Evolutionary conservation across 2,113 vertebrate species (phyloP), one percentile per base, ranked within the genome.

Genomic region (Mastomys coucha): DNA sequence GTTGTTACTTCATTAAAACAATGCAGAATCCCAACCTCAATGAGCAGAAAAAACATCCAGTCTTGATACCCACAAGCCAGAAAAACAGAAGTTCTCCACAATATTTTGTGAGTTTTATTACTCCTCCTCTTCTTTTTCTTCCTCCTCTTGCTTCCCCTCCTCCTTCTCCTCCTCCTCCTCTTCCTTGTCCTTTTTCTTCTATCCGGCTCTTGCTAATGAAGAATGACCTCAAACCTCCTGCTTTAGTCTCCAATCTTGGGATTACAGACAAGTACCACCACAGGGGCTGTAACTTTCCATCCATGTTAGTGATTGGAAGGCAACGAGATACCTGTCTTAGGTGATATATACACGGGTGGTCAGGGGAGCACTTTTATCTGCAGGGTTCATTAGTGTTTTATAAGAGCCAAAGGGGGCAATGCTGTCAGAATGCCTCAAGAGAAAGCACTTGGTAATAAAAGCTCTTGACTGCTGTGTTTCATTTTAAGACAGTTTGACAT

Each of bases 101-200:
- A 81, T 75, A 60, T 84, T 96, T 95, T 42, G 31, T 69, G 81
- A 53, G 17, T 76, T 89, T 42, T 85, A 7, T 78, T 60, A 26
- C 24, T 85, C 81, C 14, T 77, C 24, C 26, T 42, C 73, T 11
- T 73, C 72, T 4, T 73, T 7, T 2, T 42, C 69, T 5, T 60
- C 19, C 19, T 60, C 58, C 1, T 60, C 58, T 73, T 36, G 17
- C 31, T 78, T 49, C 16, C 58, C 53, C 53, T 58, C 11, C 2
- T 6, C 53, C 53, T n/a, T 2, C 3, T 28, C 7, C 24, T 17
- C 22, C 1, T 36, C 63, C 51, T 26, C 7, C 19, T 80, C 19
- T 10, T 60, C 12, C 56, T 39, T 9, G 0, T 4, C n/a, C 56
- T 39, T 31, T 22, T 2, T 49, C 63, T 75, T 53, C 33, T 73